Evolutionary conservation across 92 coral and sea anemone species (phyloP).

Genomic region (Porites evermanni): DNA sequence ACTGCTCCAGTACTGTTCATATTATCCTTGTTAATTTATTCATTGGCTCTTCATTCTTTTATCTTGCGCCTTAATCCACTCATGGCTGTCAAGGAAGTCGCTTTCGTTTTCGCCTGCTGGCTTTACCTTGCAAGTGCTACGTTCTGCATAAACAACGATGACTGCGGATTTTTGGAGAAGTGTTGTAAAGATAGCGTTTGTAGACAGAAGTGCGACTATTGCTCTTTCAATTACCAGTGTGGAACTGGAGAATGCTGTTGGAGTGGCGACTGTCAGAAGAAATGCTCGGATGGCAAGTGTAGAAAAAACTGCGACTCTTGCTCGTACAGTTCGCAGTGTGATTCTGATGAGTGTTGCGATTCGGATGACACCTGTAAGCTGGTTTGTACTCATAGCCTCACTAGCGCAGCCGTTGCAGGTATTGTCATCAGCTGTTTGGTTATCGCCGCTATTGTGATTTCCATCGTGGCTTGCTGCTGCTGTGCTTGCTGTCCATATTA

Average conservation of each 20-base stretch:
- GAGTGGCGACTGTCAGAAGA: neutral
- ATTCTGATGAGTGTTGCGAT: slow-evolving; percentile 11
- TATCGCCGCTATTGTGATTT: neutral
- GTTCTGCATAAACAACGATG: no score
- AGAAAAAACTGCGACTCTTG: neutral
- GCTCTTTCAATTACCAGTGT: no score
- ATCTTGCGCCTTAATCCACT: no score
- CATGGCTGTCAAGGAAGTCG: no score
- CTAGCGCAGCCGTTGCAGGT: neutral
- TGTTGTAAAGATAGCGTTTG: no score
- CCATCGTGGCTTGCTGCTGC: neutral
- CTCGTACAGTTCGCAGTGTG: neutral
- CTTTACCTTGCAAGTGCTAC: no score
- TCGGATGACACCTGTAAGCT: neutral
- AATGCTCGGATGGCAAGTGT: slow-evolving; percentile 1
- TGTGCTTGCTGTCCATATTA: slow-evolving; percentile 40
- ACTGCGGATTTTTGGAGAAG: no score
- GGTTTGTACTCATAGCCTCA: neutral
- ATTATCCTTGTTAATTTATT: no score
- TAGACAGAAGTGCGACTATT: no score
- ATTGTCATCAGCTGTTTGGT: neutral
- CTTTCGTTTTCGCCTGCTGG: no score
- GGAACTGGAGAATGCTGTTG: neutral
- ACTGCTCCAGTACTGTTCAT: no score
- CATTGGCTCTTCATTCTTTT: no score